These are phyloP conservation scores for Timandra comae DNA, from an alignment of 2,888 invertebrate genomes.

Conservation along the genomic window DNA sequence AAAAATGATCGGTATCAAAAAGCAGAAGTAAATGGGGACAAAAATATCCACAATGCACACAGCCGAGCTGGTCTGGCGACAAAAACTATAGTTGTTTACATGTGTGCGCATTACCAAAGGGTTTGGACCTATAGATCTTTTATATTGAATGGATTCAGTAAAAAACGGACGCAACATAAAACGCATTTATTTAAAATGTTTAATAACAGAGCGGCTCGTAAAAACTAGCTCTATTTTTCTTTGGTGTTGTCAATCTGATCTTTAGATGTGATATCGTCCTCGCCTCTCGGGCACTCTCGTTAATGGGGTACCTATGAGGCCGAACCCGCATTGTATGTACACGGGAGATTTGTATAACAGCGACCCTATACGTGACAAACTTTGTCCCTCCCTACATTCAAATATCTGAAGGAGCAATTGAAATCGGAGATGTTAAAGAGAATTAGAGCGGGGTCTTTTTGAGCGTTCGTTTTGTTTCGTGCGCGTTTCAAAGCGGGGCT, in stretches of 20 bases:
- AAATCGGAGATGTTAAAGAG: constrained; percentile 77
- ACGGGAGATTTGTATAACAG: constrained; percentile 56
- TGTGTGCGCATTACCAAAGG: constrained; percentile 61
- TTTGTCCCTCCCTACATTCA: constrained; percentile 76
- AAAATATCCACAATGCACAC: constrained; percentile 59
- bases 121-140: constrained; percentile 57
- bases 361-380: constrained; percentile 73
- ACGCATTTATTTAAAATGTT: constrained; percentile 67
- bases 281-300: constrained; percentile 64
- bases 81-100: constrained; percentile 48
- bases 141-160: constrained; percentile 52
- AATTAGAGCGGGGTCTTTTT: constrained; percentile 74
- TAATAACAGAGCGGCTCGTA: constrained; percentile 70
- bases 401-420: constrained; percentile 77
- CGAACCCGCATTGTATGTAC: constrained; percentile 70
- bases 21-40: constrained; percentile 62
- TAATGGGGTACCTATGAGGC: constrained; percentile 73
- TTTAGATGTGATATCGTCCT: constrained; percentile 65
- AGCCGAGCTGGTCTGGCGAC: constrained; percentile 47
- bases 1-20: constrained; percentile 74
- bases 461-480: constrained; percentile 71
- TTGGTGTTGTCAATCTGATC: constrained; percentile 69
- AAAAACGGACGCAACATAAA: constrained; percentile 56
- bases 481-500: constrained; percentile 66
- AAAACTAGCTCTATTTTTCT: constrained; percentile 61